Evolutionary conservation across 1,140 invertebrate genomes (phyloP).

Genomic region (Ooceraea biroi): DNA sequence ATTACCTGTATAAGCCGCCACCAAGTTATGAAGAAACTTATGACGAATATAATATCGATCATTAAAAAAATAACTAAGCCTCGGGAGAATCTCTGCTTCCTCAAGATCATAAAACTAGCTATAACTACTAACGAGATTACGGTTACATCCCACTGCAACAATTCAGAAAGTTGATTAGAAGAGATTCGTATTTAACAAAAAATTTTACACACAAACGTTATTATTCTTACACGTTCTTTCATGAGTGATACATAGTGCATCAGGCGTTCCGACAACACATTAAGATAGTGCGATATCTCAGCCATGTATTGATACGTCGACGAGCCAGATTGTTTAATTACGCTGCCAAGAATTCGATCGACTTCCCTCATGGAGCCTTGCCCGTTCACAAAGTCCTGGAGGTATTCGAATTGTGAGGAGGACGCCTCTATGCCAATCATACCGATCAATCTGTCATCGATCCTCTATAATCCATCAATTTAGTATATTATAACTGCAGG

Average conservation of each 20-base stretch:
- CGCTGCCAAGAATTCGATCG: slow-evolving; percentile 74
- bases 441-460: slow-evolving; percentile 69
- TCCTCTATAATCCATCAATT: slow-evolving; percentile 59
- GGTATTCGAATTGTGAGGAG: slow-evolving; percentile 68
- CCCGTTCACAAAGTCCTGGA: slow-evolving; percentile 72
- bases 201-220: slow-evolving; percentile 3
- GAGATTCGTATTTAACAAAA: background rate
- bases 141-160: slow-evolving; percentile 73
- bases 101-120: slow-evolving; percentile 57
- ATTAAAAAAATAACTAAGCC: slow-evolving; percentile 65
- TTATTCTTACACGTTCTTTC: slow-evolving; percentile 70
- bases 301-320: slow-evolving; percentile 28
- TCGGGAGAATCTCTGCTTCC: slow-evolving; percentile 62
- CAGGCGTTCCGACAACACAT: slow-evolving; percentile 38
- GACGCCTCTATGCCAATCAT: slow-evolving; percentile 72
- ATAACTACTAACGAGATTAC: slow-evolving; percentile 53
- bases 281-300: slow-evolving; percentile 33
- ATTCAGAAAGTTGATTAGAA: slow-evolving; percentile 30
- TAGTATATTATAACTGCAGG: background rate
- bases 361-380: slow-evolving; percentile 75
- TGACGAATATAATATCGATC: slow-evolving; percentile 67
- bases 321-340: slow-evolving; percentile 66
- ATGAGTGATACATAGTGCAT: background rate
- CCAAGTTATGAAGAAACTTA: slow-evolving; percentile 79
- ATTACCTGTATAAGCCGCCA: slow-evolving; percentile 77